Percentiles rank a stretch among this genome's conserved stretches.
Conservation (phyloP, 2,113 vertebrate species). For the Athene cunicularia region DNA sequence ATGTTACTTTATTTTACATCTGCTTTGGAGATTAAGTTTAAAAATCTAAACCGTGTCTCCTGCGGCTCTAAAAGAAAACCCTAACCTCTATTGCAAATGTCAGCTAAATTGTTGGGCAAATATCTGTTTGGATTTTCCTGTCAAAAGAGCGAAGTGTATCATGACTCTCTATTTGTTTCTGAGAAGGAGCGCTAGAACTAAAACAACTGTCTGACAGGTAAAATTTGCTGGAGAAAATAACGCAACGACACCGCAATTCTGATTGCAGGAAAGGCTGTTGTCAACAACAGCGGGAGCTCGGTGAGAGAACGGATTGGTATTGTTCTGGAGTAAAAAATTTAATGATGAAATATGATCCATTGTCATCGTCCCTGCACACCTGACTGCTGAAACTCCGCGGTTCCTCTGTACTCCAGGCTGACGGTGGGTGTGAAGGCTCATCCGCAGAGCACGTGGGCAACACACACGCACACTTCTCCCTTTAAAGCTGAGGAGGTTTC, state of each 20-base stretch:
- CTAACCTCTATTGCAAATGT: slow-evolving; percentile 2
- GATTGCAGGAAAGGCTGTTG: not conserved
- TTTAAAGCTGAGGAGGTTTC: not conserved
- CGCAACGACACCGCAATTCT: not conserved
- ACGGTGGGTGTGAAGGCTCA: not conserved
- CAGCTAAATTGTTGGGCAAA: slow-evolving; percentile 45
- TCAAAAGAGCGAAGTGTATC: slow-evolving; percentile 10
- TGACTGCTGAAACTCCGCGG: fast-evolving
- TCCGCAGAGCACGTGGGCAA: not conserved
- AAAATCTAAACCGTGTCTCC: not conserved
- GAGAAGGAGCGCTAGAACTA: not conserved
- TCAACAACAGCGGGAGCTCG: not conserved
- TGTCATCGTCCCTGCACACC: not conserved
- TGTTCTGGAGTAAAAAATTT: not conserved
- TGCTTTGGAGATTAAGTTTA: not conserved
- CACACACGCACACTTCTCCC: fast-evolving
- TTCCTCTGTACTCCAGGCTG: not conserved
- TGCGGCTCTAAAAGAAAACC: slow-evolving; percentile 26
- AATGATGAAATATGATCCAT: not conserved
- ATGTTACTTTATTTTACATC: not conserved
- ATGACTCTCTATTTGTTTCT: slow-evolving; percentile 29
- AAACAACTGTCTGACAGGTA: slow-evolving; percentile 20
- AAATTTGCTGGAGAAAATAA: slow-evolving; percentile 38
- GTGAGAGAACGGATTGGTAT: not conserved
- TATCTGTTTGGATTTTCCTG: slow-evolving; percentile 31